phyloP scores from a whole-genome alignment of 92 coral and sea anemone genomes.

The Porites evermanni region DNA sequence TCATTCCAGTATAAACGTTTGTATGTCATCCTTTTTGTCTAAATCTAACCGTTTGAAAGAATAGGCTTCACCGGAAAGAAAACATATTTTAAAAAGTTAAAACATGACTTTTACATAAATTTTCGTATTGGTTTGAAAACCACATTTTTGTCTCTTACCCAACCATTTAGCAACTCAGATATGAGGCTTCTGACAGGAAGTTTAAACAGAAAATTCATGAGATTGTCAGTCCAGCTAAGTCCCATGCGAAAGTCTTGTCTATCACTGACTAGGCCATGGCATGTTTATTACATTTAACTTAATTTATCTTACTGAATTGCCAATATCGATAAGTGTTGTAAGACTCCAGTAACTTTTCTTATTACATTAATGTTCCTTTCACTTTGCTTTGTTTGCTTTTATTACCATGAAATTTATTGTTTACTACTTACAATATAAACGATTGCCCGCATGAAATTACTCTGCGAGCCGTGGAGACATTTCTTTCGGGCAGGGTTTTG shows the following conservation, averaged over 20 bases:
- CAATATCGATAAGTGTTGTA: too few species aligned
- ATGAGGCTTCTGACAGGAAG: neutral
- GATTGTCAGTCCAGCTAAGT: neutral
- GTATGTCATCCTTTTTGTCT: neutral
- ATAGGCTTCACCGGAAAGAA: neutral
- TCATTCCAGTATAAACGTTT: neutral
- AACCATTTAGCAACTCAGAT: constrained; percentile 21
- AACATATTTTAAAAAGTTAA: neutral
- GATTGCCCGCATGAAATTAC: too few species aligned
- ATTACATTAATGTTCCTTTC: too few species aligned
- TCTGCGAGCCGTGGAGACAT: too few species aligned
- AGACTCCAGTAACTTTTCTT: too few species aligned
- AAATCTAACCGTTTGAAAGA: neutral
- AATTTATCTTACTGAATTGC: too few species aligned
- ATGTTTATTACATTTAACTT: too few species aligned
- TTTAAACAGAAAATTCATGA: neutral
- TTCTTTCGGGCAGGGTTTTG: too few species aligned
- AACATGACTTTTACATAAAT: neutral
- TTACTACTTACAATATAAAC: too few species aligned
- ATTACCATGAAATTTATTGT: too few species aligned
- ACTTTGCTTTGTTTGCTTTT: too few species aligned
- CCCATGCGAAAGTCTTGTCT: neutral
- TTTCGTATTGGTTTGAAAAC: neutral
- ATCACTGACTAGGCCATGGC: neutral
- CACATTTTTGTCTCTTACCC: neutral